Percentiles rank a stretch among this genome's conserved stretches.
These are phyloP conservation scores for Holotrichia oblita DNA, from an alignment of 1,140 invertebrate species.

Conservation along the genomic window DNA sequence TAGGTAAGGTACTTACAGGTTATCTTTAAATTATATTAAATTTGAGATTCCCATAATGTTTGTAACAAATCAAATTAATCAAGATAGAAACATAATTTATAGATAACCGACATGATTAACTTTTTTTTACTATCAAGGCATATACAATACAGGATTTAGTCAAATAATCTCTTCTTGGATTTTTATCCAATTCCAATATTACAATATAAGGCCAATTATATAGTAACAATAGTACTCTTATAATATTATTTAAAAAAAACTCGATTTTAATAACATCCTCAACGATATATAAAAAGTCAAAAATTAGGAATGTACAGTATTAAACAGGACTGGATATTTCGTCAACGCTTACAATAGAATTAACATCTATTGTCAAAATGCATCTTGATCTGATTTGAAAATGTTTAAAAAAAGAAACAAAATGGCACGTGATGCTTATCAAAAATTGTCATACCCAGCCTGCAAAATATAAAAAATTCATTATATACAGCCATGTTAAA, in stretches of 20 bases:
- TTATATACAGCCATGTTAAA: slow-evolving; percentile 21
- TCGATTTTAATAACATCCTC: not conserved
- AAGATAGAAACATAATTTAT: too few relatives aligned
- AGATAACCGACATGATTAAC: too few relatives aligned
- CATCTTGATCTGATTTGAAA: too few relatives aligned
- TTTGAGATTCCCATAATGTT: too few relatives aligned
- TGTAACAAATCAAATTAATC: too few relatives aligned
- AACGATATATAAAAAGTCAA: not conserved
- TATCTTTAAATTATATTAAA: too few relatives aligned
- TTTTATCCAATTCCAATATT: too few relatives aligned
- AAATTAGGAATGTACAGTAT: not conserved
- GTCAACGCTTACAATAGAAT: not conserved
- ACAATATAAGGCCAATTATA: not conserved
- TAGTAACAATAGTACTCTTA: not conserved
- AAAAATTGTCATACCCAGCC: not conserved
- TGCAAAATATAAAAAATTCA: not conserved
- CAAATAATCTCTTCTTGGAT: too few relatives aligned
- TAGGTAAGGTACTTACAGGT: not conserved
- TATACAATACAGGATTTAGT: not conserved
- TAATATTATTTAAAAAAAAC: too few relatives aligned
- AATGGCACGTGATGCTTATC: not conserved
- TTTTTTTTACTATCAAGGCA: not conserved
- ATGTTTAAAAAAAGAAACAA: not conserved
- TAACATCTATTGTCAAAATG: too few relatives aligned
- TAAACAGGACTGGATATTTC: not conserved